Base-by-base conservation (phyloP, 2,113 vertebrate species). In the Pangasianodon gigas region DNA sequence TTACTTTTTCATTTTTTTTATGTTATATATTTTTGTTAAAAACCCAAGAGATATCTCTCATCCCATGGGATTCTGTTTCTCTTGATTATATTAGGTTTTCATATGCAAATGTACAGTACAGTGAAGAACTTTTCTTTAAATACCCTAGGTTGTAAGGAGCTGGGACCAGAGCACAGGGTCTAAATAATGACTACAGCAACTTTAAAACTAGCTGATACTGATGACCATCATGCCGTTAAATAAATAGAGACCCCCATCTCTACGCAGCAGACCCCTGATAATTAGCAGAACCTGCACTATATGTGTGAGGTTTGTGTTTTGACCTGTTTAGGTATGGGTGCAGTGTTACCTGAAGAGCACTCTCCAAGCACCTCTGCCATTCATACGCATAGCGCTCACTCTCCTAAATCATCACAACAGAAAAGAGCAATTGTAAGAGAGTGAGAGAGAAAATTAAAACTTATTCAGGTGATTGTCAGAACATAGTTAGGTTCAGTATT, bases 381-480 rank as follows among this genome's bases (percentile, higher is more conserved):
- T 99, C 98, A 2, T 98, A 99, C 0, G 98, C 98, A 0, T 99
- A 99, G 51, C 98, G 97, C 94, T 99, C 98, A 0, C 97, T 99
- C 94, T 99, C 98, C 98, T 99, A 19, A 58, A 77, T 79, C 88
- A 7, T 94, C 58, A 90, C 41, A 93, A 8, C 14, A 89, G 21
- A 21, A 41, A 67, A 29, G 54, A 52, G 41, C 18, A 37, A 6
- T 19, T 67, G 14, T 21, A 14, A 71, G 48, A 75, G 37, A 71
- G 14, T 44, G 11, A 32, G 21, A 67, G 84, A 79, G 56, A 46
- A 26, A 83, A 41, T 77, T 21, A 3, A 80, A 14, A 29, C 1
- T 7, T 80, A 18, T n/a, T 80, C 8, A 51, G 26, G 26, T n/a
- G 77, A 80, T 80, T 52, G n/a, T 80, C 52, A 80, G 26, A 80